phyloP scores from a whole-genome alignment of 2,888 invertebrate genomes.

The Polydrusus cervinus region DNA sequence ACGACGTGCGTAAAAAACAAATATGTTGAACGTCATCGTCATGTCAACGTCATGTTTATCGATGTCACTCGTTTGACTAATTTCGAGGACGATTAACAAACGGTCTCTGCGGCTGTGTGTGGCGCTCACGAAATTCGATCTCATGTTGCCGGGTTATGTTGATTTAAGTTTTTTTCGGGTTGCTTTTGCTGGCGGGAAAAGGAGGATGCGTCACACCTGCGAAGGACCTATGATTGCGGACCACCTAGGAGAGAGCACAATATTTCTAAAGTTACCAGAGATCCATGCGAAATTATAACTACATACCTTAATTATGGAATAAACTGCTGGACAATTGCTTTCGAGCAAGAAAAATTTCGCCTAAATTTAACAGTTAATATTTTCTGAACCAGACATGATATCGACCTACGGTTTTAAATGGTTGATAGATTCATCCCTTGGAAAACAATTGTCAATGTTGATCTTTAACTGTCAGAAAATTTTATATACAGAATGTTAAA shows the following conservation, averaged over 20 bases:
- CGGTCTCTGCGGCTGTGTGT: slow-evolving; percentile 21
- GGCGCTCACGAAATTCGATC: slow-evolving; percentile 35
- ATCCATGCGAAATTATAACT: too few relatives aligned
- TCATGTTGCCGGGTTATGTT: slow-evolving; percentile 19
- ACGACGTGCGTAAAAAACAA: slow-evolving; percentile 16
- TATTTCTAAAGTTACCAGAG: too few relatives aligned
- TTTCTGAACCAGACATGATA: too few relatives aligned
- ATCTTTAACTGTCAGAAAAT: too few relatives aligned
- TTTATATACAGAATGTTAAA: too few relatives aligned
- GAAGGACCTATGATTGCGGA: not conserved
- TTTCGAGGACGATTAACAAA: slow-evolving; percentile 30
- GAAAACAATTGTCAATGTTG: too few relatives aligned
- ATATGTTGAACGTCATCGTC: slow-evolving; percentile 6
- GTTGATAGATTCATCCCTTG: too few relatives aligned
- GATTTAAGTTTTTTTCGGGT: slow-evolving; percentile 19
- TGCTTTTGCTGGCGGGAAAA: slow-evolving; percentile 1
- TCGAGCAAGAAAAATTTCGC: too few relatives aligned
- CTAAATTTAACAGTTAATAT: too few relatives aligned
- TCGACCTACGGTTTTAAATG: too few relatives aligned
- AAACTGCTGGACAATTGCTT: too few relatives aligned
- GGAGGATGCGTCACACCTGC: not conserved
- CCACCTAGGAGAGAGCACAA: slow-evolving; percentile 21
- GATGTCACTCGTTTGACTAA: slow-evolving; percentile 28
- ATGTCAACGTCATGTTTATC: slow-evolving; percentile 21
- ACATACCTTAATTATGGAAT: too few relatives aligned